Percentiles rank a stretch among this genome's conserved stretches.
Evolutionary conservation across 2,113 vertebrate species (phyloP).

Genomic region (Orycteropus afer): DNA sequence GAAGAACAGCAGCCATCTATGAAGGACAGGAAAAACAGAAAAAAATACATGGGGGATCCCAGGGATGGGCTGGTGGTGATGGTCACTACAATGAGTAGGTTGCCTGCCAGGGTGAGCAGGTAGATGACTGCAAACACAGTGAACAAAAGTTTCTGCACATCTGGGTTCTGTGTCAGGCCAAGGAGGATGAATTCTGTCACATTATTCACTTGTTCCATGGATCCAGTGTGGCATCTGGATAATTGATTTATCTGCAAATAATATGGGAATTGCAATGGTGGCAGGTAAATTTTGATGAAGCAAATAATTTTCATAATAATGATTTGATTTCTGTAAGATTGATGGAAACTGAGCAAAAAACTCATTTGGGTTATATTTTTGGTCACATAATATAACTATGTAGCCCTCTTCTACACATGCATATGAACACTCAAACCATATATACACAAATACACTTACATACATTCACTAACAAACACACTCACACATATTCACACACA

Average conservation of each 20-base stretch:
- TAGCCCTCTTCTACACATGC: not conserved
- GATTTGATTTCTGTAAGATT: not conserved
- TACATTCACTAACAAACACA: not conserved
- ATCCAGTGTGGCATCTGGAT: not conserved
- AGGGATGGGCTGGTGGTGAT: conserved; percentile 26
- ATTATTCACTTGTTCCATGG: not conserved
- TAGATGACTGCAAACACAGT: not conserved
- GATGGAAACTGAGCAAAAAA: not conserved
- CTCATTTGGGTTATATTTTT: not conserved
- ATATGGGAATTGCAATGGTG: not conserved
- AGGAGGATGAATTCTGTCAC: conserved; percentile 57
- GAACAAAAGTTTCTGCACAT: not conserved
- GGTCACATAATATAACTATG: not conserved
- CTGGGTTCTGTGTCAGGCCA: conserved; percentile 38
- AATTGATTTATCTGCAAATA: conserved; percentile 5
- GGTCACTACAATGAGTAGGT: conserved; percentile 45
- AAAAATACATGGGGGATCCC: conserved; percentile 54
- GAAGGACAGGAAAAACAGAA: conserved; percentile 57
- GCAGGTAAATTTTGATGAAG: not conserved
- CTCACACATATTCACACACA: not conserved
- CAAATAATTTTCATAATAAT: not conserved
- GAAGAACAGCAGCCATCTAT: conserved; percentile 43
- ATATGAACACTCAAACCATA: not conserved
- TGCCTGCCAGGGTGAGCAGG: not conserved
- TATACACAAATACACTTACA: not conserved